A percentile compares a stretch with the other conserved stretches of the same genome.
Evolutionary conservation across 2,113 vertebrate species (phyloP).

Genomic region (Sinocyclocheilus grahami): DNA sequence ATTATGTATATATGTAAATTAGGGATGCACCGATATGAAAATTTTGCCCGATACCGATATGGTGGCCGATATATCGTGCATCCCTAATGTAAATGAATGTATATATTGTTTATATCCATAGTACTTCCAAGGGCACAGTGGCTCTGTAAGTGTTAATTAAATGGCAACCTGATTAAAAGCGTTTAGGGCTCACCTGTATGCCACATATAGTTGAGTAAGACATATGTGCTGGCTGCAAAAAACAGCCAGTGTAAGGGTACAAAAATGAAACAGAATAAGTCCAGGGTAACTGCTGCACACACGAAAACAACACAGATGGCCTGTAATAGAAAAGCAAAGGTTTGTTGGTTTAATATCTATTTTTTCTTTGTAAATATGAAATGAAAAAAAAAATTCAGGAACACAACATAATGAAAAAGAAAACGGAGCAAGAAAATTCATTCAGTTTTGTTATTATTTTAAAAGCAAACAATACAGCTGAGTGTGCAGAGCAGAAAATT

Average conservation of each 20-base stretch:
- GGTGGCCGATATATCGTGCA: too few species aligned
- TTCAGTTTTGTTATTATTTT: neutral
- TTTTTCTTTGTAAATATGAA: neutral
- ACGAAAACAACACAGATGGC: slow-evolving; percentile 81
- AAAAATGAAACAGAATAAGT: slow-evolving; percentile 83
- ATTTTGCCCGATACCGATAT: too few species aligned
- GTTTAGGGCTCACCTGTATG: slow-evolving; percentile 74
- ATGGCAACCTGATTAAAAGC: neutral
- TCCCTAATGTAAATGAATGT: neutral
- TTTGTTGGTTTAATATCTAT: neutral
- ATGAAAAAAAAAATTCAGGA: neutral
- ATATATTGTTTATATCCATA: neutral
- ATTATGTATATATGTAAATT: neutral
- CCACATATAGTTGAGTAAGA: slow-evolving; percentile 83
- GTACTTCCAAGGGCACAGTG: neutral
- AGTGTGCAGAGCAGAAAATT: neutral
- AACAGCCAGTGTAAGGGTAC: slow-evolving; percentile 83
- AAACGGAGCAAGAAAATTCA: neutral
- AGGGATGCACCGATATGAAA: too few species aligned
- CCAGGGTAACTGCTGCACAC: slow-evolving; percentile 80
- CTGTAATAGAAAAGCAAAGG: slow-evolving; percentile 63
- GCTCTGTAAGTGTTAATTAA: neutral
- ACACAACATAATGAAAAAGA: neutral
- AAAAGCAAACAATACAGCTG: neutral
- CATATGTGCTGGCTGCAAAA: slow-evolving; percentile 82